Evolutionary conservation across 2,113 vertebrate species (phyloP).

Genomic region (Pseudorhombus dupliciocellatus): DNA sequence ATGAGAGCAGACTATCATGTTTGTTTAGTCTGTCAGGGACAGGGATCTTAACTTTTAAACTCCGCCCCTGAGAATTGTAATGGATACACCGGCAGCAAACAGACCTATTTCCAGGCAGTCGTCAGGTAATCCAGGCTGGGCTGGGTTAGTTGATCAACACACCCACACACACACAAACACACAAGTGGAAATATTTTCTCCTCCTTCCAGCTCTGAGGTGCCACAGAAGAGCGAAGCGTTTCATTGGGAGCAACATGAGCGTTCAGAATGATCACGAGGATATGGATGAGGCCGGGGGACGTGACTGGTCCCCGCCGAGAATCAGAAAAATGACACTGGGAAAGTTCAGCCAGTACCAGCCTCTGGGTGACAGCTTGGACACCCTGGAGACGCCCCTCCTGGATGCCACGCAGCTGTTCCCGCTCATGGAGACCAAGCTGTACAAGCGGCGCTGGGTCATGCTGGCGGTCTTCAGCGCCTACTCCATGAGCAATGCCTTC

Average conservation of each 20-base stretch:
- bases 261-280: constrained; percentile 24
- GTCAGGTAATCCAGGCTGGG: constrained; percentile 24
- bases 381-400: constrained; percentile 7
- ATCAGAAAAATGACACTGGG: not conserved
- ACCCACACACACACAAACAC: not conserved
- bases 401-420: constrained; percentile 11
- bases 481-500: constrained; percentile 89
- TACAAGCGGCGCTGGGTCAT: constrained; percentile 86
- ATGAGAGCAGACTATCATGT: not conserved
- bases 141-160: constrained; percentile 23
- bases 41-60: constrained; percentile 31
- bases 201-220: constrained; percentile 42
- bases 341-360: not conserved
- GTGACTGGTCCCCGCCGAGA: not conserved
- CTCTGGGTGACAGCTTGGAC: constrained; percentile 10
- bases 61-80: no score
- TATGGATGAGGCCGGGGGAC: not conserved
- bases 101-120: not conserved
- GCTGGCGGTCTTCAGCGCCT: constrained; percentile 85
- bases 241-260: constrained; percentile 36
- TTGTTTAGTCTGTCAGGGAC: not conserved
- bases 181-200: constrained; percentile 44
- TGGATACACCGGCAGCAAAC: no score
- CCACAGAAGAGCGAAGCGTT: not conserved
- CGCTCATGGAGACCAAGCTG: constrained; percentile 75